Evolutionary conservation across 1,140 invertebrate species (phyloP).

Genomic region (Tribolium madens): DNA sequence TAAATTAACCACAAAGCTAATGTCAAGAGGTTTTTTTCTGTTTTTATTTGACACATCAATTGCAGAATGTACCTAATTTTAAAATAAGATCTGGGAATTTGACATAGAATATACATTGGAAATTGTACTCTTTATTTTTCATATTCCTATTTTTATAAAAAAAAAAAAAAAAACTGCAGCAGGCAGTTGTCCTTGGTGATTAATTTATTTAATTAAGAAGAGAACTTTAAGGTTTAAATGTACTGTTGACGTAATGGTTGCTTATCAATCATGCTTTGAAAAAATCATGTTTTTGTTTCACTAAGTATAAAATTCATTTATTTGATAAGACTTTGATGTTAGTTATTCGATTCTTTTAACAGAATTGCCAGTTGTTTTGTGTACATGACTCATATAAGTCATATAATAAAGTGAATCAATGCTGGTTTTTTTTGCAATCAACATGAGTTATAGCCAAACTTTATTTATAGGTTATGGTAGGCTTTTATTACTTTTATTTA

Average conservation of each 20-base stretch:
- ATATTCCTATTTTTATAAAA: not conserved
- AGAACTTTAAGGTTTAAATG: not conserved
- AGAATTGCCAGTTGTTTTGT: no score
- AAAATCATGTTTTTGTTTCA: not conserved
- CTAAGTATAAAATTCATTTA: not conserved
- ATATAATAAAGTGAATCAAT: no score
- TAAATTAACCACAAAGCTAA: no score
- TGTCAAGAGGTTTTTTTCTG: no score
- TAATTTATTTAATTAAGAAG: not conserved
- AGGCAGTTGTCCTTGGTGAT: not conserved
- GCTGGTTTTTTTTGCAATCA: not conserved
- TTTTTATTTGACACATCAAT: no score
- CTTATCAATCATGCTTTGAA: not conserved
- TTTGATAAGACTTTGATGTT: not conserved
- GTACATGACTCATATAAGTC: no score
- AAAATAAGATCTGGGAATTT: no score
- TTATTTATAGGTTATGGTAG: not conserved
- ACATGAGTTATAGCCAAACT: not conserved
- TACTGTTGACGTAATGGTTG: not conserved
- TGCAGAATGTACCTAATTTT: no score
- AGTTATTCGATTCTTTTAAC: not conserved
- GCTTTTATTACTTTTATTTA: not conserved
- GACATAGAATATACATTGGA: no score
- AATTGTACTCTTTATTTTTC: no score
- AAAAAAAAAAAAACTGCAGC: not conserved